Evolutionary conservation across 1,140 invertebrate genomes (phyloP).

Genomic region (Pinna nobilis): DNA sequence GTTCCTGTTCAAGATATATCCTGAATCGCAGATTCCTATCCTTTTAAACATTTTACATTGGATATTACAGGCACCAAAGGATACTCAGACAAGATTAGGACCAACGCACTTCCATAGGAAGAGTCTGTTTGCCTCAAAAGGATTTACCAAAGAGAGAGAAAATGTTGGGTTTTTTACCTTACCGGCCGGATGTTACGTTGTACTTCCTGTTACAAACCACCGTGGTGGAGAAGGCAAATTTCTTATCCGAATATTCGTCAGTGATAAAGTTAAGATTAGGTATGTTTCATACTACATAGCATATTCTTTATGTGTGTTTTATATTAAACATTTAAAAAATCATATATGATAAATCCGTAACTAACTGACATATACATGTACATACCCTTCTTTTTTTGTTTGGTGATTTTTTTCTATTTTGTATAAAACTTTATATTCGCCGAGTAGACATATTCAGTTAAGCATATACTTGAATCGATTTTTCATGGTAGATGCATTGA

Average conservation of each 20-base stretch:
- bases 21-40: neutral
- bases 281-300: neutral
- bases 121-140: conserved; percentile 30
- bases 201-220: conserved; percentile 40
- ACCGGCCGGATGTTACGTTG: conserved; percentile 42
- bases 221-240: conserved; percentile 44
- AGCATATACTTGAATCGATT: too few relatives aligned
- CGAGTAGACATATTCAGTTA: too few relatives aligned
- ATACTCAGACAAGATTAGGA: conserved; percentile 14
- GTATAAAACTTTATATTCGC: too few relatives aligned
- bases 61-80: conserved; percentile 30
- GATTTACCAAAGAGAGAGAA: conserved; percentile 40
- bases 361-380: too few relatives aligned
- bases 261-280: conserved; percentile 41
- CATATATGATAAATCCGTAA: too few relatives aligned
- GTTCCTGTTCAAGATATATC: too few relatives aligned
- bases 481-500: too few relatives aligned
- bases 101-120: conserved; percentile 24
- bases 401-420: too few relatives aligned
- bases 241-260: conserved; percentile 41
- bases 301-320: neutral
- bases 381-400: too few relatives aligned
- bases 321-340: too few relatives aligned
- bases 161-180: conserved; percentile 44
- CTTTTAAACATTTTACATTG: neutral